phyloP scores from a whole-genome alignment of 1,140 invertebrate genomes.

The Dinoponera quadriceps region DNA sequence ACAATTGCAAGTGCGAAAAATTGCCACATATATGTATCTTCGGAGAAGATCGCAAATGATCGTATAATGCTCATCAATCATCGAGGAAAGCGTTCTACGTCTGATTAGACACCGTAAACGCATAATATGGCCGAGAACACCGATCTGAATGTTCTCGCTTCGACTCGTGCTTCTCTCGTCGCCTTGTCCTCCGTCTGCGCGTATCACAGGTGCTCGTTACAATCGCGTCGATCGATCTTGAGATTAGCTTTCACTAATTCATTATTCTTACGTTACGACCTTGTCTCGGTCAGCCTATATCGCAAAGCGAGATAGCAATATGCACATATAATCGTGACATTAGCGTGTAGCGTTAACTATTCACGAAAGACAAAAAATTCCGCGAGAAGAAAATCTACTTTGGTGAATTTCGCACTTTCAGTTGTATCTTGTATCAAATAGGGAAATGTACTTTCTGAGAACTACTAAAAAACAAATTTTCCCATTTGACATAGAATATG shows the following conservation, averaged over 20 bases:
- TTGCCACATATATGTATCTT: slow-evolving; percentile 7
- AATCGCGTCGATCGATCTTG: slow-evolving; percentile 23
- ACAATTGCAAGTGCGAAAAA: slow-evolving; percentile 45
- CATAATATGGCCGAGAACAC: neutral
- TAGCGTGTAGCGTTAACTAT: neutral
- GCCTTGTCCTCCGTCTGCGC: slow-evolving; percentile 21
- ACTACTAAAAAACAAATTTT: too few species aligned
- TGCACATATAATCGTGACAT: neutral
- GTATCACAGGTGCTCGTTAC: slow-evolving; percentile 38
- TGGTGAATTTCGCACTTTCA: too few species aligned
- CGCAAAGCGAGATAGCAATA: neutral
- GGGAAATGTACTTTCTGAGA: too few species aligned
- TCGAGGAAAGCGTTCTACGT: slow-evolving; percentile 40
- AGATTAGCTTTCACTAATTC: slow-evolving; percentile 44
- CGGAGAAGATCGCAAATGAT: slow-evolving; percentile 25
- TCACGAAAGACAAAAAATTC: too few species aligned
- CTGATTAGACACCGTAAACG: slow-evolving; percentile 37
- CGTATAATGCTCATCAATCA: slow-evolving; percentile 49
- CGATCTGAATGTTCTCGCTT: slow-evolving; percentile 32
- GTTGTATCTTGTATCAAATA: too few species aligned
- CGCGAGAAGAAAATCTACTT: too few species aligned
- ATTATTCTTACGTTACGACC: slow-evolving; percentile 32
- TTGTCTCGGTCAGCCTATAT: neutral
- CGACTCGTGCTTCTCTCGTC: neutral
- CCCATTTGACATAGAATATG: too few species aligned